A percentile compares a stretch with the other conserved stretches of the same genome.
These are phyloP conservation scores for Diorhabda sublineata DNA, from an alignment of 1,140 invertebrate species.

Conservation along the genomic window DNA sequence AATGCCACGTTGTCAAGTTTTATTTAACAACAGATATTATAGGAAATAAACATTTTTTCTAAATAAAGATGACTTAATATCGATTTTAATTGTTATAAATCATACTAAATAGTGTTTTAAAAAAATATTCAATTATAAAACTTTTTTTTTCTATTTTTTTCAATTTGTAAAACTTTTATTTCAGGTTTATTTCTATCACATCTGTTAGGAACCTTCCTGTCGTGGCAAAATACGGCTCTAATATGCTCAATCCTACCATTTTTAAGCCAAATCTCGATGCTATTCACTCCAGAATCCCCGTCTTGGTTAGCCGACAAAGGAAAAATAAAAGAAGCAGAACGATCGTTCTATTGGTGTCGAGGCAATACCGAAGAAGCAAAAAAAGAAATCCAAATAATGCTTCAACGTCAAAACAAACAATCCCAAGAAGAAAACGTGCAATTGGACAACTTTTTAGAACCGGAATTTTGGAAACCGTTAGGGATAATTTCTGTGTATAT, in stretches of 20 bases:
- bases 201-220: slow-evolving; percentile 56
- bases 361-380: slow-evolving; percentile 50
- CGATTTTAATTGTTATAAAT: too few species aligned
- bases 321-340: slow-evolving; percentile 49
- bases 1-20: too few species aligned
- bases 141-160: too few species aligned
- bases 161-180: slow-evolving; percentile 22
- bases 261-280: slow-evolving; percentile 47
- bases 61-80: too few species aligned
- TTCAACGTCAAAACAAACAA: slow-evolving; percentile 43
- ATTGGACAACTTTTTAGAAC: slow-evolving; percentile 35
- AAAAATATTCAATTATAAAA: too few species aligned
- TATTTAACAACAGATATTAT: too few species aligned
- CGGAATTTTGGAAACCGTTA: slow-evolving; percentile 56
- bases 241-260: slow-evolving; percentile 53
- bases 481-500: slow-evolving; percentile 58
- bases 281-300: slow-evolving; percentile 66
- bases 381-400: slow-evolving; percentile 49
- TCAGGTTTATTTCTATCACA: slow-evolving; percentile 55
- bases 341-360: slow-evolving; percentile 50
- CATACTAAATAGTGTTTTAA: too few species aligned
- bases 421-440: slow-evolving; percentile 8
- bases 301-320: slow-evolving; percentile 61
- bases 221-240: slow-evolving; percentile 56
- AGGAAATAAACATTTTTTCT: too few species aligned